Base-by-base conservation (phyloP, 2,888 invertebrate species). In the Meandrusa payeni region DNA sequence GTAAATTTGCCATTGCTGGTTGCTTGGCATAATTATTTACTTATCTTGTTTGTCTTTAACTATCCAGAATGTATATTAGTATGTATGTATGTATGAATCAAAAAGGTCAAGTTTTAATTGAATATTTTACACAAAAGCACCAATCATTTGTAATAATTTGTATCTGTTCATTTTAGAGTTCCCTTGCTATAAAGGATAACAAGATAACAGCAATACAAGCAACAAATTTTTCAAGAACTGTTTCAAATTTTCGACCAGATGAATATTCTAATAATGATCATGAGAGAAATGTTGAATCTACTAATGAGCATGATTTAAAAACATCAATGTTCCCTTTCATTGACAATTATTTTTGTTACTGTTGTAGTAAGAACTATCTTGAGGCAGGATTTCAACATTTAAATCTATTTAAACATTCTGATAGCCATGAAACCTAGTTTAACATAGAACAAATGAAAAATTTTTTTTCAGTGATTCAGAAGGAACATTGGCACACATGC, bases 201-300 rank as follows among this genome's bases (percentile, higher is more conserved):
- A 88, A 63, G 51, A 80, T 86, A 34, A 90, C 86, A 54, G 92
- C 89, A 53, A 88, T 88, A 54, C 91, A 85, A 79, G 93, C 90
- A 4, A 92, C 91, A 2, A 78, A 80, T 38, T 90, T 92, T 65
- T 93, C 93, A 7, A 77, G 70, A 60, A 78, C 60, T 28, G 66
- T 83, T 29, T 88, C 85, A 31, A 44, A 33, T 28, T 22, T n/a
- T 7, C 32, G 13, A 17, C 56, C 54, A 31, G 52, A 48, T 46
- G 40, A 46, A 44, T 44, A 32, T 45, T 36, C 5, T 20, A 12
- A 19, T 10, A 10, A 5, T 22, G 9, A 24, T n/a, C 5, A 11
- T n/a, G n/a, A 2, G n/a, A 19, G 1, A 11, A 5, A 9, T 12
- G 41, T 49, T 52, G 41, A 33, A 47, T 34, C 31, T 10, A 36